Conservation (phyloP, 1,140 invertebrate species). For the Pseudomyrmex pallidus region DNA sequence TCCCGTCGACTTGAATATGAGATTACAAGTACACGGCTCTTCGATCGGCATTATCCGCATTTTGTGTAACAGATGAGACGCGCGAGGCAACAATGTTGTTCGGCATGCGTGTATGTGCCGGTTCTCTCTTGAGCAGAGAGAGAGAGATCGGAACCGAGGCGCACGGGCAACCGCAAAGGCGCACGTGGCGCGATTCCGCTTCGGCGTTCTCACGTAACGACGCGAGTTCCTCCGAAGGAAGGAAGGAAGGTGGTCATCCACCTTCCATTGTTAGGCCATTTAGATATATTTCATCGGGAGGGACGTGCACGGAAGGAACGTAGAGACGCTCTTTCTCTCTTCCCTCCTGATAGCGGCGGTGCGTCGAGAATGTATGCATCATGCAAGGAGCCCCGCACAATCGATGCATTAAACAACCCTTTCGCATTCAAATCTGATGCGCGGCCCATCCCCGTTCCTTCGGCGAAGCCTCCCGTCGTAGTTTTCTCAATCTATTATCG, state of each 20-base stretch:
- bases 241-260: slow-evolving; percentile 28
- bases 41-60: slow-evolving; percentile 22
- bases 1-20: slow-evolving; percentile 4
- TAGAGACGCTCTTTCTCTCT: background rate
- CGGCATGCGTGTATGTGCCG: too few species aligned
- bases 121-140: too few species aligned
- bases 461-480: background rate
- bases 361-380: slow-evolving; percentile 34
- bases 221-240: background rate
- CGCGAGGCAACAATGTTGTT: slow-evolving; percentile 32
- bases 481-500: slow-evolving; percentile 44
- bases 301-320: slow-evolving; percentile 45
- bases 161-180: slow-evolving; percentile 16
- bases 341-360: too few species aligned
- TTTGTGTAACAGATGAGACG: slow-evolving; percentile 22
- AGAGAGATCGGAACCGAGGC: too few species aligned
- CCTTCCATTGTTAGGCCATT: slow-evolving; percentile 58
- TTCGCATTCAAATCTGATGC: slow-evolving; percentile 35
- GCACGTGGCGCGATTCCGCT: slow-evolving; percentile 27
- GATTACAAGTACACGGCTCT: slow-evolving; percentile 13
- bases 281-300: slow-evolving; percentile 66
- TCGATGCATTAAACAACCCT: slow-evolving; percentile 65
- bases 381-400: slow-evolving; percentile 29
- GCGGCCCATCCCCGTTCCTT: slow-evolving; percentile 1
- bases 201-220: slow-evolving; percentile 38